Evolutionary conservation across 2,113 vertebrate genomes (phyloP).

Genomic region (Eurystomus gularis): DNA sequence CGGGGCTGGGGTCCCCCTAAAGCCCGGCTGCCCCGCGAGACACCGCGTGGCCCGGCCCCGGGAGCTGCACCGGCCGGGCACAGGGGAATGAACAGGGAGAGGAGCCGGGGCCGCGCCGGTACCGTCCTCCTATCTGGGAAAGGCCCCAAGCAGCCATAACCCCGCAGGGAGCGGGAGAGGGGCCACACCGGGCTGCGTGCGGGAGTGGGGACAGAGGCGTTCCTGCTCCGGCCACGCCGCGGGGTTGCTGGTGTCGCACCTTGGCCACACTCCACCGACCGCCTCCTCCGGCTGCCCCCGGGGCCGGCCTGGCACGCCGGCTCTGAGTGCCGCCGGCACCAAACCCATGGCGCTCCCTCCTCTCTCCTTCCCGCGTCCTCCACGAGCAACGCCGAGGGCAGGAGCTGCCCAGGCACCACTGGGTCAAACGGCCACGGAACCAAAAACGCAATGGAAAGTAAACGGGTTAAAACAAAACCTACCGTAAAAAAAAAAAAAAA

Average conservation of each 20-base stretch:
- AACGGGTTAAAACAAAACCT: neutral
- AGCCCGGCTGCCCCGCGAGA: neutral
- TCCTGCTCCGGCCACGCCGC: neutral
- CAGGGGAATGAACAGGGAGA: neutral
- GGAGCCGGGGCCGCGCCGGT: neutral
- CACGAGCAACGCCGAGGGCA: neutral
- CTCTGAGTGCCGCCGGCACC: neutral
- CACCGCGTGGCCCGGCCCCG: accelerated
- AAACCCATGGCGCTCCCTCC: neutral
- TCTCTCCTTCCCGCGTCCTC: neutral
- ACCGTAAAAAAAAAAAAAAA: neutral
- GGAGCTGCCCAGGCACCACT: neutral
- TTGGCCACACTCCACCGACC: neutral
- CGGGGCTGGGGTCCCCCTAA: neutral
- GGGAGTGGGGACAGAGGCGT: neutral
- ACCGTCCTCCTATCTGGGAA: neutral
- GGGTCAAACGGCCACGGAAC: constrained; percentile 4
- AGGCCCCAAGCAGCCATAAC: neutral
- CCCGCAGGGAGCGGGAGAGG: neutral
- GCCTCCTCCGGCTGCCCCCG: neutral
- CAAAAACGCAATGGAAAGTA: constrained; percentile 20
- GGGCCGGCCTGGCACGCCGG: neutral
- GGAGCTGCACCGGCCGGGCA: neutral
- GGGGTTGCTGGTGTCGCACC: constrained; percentile 23
- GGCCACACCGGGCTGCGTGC: neutral